Conservation (phyloP, 2,797 vertebrate species). For the Schizothorax lantsangensis region DNA sequence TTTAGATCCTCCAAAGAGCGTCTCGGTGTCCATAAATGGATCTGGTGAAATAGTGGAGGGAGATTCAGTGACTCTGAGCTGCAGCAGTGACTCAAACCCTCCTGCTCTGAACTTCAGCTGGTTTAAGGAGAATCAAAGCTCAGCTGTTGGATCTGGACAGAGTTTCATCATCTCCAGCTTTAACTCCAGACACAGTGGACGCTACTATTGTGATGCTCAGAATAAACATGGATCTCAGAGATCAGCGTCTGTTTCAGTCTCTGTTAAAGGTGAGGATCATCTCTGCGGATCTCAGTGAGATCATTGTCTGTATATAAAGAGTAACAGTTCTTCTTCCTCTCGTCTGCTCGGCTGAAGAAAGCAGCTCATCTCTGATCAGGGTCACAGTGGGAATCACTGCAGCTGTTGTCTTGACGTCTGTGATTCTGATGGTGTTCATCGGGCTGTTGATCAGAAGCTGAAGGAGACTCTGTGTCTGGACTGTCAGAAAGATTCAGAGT, state of each 20-base stretch:
- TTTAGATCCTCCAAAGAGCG: too few relatives aligned
- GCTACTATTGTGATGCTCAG: too few relatives aligned
- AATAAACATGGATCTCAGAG: background rate
- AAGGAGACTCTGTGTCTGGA: background rate
- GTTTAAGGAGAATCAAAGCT: constrained; percentile 44
- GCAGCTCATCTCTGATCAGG: background rate
- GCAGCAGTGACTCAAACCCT: constrained; percentile 63
- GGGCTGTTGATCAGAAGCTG: constrained; percentile 14
- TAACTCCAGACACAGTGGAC: background rate
- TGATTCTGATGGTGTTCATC: background rate
- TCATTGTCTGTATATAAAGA: background rate
- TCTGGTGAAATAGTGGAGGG: constrained; percentile 37
- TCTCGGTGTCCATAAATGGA: too few relatives aligned
- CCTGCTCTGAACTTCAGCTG: constrained; percentile 50
- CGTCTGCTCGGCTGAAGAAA: background rate
- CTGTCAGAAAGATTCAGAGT: background rate
- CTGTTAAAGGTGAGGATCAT: constrained; percentile 1
- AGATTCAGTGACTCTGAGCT: constrained; percentile 55
- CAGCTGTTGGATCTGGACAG: background rate
- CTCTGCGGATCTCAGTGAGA: background rate
- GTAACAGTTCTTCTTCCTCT: background rate
- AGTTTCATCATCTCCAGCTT: too few relatives aligned
- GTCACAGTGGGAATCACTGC: background rate
- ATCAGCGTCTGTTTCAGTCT: background rate
- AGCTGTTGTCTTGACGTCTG: background rate